Evolutionary conservation across 2,888 invertebrate genomes (phyloP).

Genomic region (Dione vanillae): DNA sequence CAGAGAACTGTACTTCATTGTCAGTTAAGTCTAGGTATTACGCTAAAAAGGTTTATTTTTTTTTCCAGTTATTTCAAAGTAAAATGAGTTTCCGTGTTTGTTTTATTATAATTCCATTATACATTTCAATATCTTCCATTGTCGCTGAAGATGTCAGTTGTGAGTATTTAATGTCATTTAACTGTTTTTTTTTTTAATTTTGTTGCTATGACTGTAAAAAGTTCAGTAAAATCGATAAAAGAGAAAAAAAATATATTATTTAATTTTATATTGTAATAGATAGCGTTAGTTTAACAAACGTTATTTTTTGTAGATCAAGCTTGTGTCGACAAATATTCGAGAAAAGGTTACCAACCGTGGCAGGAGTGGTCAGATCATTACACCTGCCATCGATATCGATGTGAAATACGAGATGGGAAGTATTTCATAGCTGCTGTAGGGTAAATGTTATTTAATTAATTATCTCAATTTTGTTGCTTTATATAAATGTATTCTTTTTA

Average conservation of each 20-base stretch:
- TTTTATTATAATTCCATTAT: slow-evolving; percentile 57
- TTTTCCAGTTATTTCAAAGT: slow-evolving; percentile 5
- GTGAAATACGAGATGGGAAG: slow-evolving; percentile 79
- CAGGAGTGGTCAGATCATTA: slow-evolving; percentile 82
- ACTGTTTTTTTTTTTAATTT: not conserved
- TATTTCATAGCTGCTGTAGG: slow-evolving; percentile 81
- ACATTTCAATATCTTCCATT: slow-evolving; percentile 57
- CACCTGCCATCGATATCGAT: slow-evolving; percentile 77
- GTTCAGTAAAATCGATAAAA: too few relatives aligned
- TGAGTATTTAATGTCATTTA: slow-evolving; percentile 57
- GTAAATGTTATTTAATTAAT: slow-evolving; percentile 52
- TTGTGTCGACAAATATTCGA: slow-evolving; percentile 80
- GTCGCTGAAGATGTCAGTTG: slow-evolving; percentile 76
- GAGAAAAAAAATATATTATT: too few relatives aligned
- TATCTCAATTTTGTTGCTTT: not conserved
- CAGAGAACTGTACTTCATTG: slow-evolving; percentile 32
- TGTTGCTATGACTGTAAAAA: not conserved
- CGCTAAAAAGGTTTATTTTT: not conserved
- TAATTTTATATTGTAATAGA: too few relatives aligned
- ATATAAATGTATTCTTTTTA: not conserved
- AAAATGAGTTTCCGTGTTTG: slow-evolving; percentile 58
- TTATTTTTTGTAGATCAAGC: slow-evolving; percentile 69
- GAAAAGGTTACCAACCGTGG: slow-evolving; percentile 81
- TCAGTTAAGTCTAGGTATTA: slow-evolving; percentile 13
- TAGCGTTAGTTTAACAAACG: not conserved